Evolutionary conservation across 2,888 invertebrate genomes (phyloP), one percentile per base, ranked within the genome.

Genomic region (Meloe dianella): DNA sequence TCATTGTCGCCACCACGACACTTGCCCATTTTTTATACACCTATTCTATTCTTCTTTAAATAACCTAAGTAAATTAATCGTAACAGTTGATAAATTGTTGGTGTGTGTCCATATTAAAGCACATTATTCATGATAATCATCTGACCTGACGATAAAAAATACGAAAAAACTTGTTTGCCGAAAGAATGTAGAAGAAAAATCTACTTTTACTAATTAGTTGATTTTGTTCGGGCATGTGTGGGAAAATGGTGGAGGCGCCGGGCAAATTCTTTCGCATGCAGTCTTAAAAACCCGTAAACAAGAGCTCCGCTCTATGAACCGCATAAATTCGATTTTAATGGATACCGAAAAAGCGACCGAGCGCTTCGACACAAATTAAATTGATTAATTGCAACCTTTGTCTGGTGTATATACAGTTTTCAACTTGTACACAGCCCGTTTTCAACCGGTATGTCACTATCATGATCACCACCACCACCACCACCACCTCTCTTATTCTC

Each of bases 301-400:
- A 59, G 20, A 10, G 51, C 22, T 24, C 9, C 35, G 35, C 35
- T 32, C 38, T 8, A 9, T 59, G 38, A 38, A 22, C 20, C 38
- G 38, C 20, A 62, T 51, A 66, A 66, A 66, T 66, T n/a, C 66
- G 56, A 60, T 66, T 66, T 66, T 66, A 66, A 66, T 66, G 63
- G 63, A 56, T 61, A 57, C 35, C 20, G 60, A 67, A 63, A 58
- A 63, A 67, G 61, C 38, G 27, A 10, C 58, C n/a, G 54, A 62
- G 57, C 47, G 51, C 27, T 67, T 61, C 61, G 47, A 64, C 61
- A 67, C 67, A 57, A 67, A 64, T 67, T 67, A 64, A 67, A 67
- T 67, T 67, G 67, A 67, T 67, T 67, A 67, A 67, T 67, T 67
- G 64, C 64, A 59, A 67, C 61, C 61, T 61, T 67, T 67, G 61